Percentiles rank a stretch among this genome's conserved stretches.
These are phyloP conservation scores for Holacanthus passer DNA, from an alignment of 2,113 vertebrate species.

Conservation along the genomic window DNA sequence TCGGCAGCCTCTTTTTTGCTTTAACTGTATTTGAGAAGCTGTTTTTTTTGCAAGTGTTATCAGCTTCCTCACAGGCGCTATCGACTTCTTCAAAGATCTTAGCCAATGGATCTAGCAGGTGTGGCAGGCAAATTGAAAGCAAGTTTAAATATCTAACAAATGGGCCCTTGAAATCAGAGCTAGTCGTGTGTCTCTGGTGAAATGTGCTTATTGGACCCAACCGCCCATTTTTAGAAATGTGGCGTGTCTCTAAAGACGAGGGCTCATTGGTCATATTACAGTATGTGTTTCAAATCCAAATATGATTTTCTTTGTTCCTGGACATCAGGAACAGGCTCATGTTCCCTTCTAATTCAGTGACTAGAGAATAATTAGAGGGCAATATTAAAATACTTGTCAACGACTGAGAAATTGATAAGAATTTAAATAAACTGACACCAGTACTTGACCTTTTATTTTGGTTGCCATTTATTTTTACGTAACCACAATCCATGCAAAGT, in stretches of 20 bases:
- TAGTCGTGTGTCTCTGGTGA: constrained; percentile 29
- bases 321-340: constrained; percentile 5
- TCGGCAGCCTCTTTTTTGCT: constrained; percentile 4
- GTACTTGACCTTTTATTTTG: background rate
- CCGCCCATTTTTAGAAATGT: constrained; percentile 21
- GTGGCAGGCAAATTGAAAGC: constrained; percentile 32
- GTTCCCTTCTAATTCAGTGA: background rate
- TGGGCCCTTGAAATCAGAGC: constrained; percentile 41
- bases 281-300: constrained; percentile 25
- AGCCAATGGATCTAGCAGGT: constrained; percentile 27
- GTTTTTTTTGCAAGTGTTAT: constrained; percentile 22
- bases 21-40: background rate
- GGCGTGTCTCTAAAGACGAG: constrained; percentile 31
- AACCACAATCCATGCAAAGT: background rate
- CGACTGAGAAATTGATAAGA: background rate
- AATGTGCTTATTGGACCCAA: constrained; percentile 38
- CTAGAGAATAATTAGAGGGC: background rate
- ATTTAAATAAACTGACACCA: background rate
- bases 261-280: constrained; percentile 46
- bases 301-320: constrained; percentile 42
- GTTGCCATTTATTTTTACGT: background rate
- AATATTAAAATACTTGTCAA: background rate
- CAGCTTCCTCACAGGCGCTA: constrained; percentile 17
- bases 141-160: constrained; percentile 62
- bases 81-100: constrained; percentile 33